Conservation (phyloP, 2,797 vertebrate genomes). For the Sylvilagus floridanus region DNA sequence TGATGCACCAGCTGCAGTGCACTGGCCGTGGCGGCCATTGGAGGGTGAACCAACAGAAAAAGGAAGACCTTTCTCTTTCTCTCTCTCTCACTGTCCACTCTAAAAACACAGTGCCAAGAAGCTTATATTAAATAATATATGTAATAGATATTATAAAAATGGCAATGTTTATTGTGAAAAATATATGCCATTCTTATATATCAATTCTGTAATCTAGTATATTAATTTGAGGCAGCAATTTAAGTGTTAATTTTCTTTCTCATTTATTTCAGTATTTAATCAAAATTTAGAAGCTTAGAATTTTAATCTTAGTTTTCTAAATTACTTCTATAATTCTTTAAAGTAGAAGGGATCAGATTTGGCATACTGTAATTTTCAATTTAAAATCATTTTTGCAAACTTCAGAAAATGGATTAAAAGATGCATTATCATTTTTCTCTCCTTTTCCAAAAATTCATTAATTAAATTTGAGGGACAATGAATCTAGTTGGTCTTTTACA, state of each 20-base stretch:
- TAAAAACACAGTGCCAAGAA: background rate
- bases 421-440: background rate
- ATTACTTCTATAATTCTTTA: background rate
- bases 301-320: background rate
- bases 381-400: background rate
- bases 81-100: too few relatives aligned
- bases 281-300: background rate
- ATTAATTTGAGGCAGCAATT: background rate
- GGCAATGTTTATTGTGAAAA: background rate
- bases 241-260: background rate
- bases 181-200: background rate
- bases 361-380: background rate
- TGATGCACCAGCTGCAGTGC: too few relatives aligned
- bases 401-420: background rate
- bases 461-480: background rate
- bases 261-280: conserved; percentile 1
- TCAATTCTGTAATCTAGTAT: background rate
- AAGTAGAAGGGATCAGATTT: background rate
- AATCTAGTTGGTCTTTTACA: background rate
- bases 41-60: too few relatives aligned
- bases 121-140: background rate
- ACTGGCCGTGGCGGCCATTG: too few relatives aligned
- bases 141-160: conserved; percentile 12
- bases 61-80: too few relatives aligned
- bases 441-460: conserved; percentile 24